Percentiles rank a stretch among this genome's conserved stretches.
Evolutionary conservation across 2,113 vertebrate species (phyloP).

Genomic region (Eublepharis macularius): DNA sequence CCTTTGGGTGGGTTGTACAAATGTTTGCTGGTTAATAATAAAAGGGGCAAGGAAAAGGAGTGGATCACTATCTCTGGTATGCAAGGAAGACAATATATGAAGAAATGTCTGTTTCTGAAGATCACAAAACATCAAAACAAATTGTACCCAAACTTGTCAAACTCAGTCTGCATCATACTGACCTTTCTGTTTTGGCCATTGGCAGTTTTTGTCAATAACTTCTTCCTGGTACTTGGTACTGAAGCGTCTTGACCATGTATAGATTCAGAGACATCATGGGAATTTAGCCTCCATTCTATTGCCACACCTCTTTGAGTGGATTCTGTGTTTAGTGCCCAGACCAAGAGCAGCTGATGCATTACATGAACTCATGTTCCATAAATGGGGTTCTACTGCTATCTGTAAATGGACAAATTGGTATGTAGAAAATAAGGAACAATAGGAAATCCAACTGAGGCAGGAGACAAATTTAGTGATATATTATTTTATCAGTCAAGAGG

Average conservation of each 20-base stretch:
- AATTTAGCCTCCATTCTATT: neutral
- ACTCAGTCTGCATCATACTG: neutral
- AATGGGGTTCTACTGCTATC: slow-evolving; percentile 15
- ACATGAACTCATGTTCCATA: neutral
- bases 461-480: no score
- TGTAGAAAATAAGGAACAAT: neutral
- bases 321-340: neutral
- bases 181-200: neutral
- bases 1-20: slow-evolving; percentile 20
- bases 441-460: no score
- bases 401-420: slow-evolving; percentile 1
- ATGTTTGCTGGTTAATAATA: slow-evolving; percentile 10
- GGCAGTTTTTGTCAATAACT: neutral
- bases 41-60: neutral
- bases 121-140: neutral
- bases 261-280: neutral
- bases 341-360: neutral
- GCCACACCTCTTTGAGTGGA: neutral
- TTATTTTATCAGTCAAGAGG: no score
- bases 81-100: neutral
- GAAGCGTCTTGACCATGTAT: neutral
- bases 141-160: neutral
- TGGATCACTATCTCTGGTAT: neutral
- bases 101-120: neutral
- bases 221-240: neutral